A percentile compares a stretch with the other conserved stretches of the same genome.
Conservation (phyloP, 2,113 vertebrate genomes). For the Spilogale gracilis region DNA sequence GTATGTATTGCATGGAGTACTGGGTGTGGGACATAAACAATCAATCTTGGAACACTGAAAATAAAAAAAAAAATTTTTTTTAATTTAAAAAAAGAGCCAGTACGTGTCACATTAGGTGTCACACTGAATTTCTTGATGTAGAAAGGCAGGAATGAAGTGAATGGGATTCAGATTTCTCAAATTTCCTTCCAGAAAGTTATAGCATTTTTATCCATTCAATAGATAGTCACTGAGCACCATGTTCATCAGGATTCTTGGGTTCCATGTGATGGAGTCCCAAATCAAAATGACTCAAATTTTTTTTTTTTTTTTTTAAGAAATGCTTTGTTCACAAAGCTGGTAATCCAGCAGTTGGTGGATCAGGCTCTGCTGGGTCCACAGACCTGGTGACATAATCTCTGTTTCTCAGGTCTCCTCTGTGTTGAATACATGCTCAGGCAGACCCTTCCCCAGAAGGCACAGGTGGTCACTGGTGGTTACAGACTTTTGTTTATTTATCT, state of each 20-base stretch:
- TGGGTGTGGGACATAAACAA: too few relatives aligned
- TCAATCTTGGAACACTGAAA: too few relatives aligned
- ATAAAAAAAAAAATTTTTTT: too few relatives aligned
- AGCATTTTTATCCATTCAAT: not conserved
- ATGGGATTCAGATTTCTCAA: not conserved
- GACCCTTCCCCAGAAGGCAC: not conserved
- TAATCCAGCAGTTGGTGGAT: not conserved
- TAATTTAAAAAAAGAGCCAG: not conserved
- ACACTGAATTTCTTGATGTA: not conserved
- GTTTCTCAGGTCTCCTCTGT: not conserved
- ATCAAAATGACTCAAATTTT: not conserved
- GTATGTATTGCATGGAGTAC: too few relatives aligned
- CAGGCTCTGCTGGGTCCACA: not conserved
- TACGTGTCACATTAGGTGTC: not conserved
- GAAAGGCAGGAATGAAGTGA: not conserved
- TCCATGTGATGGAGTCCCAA: not conserved
- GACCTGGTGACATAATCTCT: not conserved
- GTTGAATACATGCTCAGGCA: not conserved
- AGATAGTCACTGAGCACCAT: not conserved
- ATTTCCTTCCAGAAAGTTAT: slow-evolving; percentile 15
- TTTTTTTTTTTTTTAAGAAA: not conserved
- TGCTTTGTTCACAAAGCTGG: not conserved
- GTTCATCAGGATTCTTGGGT: not conserved
- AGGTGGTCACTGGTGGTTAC: too few relatives aligned
- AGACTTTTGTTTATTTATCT: not conserved